A percentile compares a stretch with the other conserved stretches of the same genome.
Evolutionary conservation across 2,113 vertebrate genomes (phyloP).

Genomic region (Channa argus): DNA sequence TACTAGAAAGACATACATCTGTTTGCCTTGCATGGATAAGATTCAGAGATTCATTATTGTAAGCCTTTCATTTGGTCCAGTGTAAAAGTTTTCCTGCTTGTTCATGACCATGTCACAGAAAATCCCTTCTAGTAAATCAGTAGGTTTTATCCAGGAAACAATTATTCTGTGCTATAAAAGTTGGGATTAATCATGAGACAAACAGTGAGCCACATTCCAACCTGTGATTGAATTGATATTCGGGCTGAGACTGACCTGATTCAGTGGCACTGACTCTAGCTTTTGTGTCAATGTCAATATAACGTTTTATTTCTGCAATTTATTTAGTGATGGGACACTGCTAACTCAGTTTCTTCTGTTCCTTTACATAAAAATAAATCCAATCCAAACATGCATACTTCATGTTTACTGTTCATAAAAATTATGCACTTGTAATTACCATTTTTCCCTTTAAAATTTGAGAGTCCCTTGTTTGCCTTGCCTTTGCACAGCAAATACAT

Average conservation of each 20-base stretch:
- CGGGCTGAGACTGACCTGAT: constrained; percentile 4
- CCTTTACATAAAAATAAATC: no score
- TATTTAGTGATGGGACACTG: neutral
- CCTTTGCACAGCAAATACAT: no score
- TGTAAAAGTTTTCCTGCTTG: constrained; percentile 5
- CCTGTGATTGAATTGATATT: constrained; percentile 2
- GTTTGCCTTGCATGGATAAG: constrained; percentile 12
- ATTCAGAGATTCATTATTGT: neutral
- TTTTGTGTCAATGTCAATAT: neutral
- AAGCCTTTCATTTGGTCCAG: neutral
- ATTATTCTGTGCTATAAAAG: constrained; percentile 9
- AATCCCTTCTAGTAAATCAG: constrained; percentile 13
- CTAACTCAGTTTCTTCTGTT: neutral
- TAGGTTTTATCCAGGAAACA: constrained; percentile 1
- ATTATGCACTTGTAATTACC: no score
- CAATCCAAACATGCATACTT: no score
- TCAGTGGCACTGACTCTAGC: neutral
- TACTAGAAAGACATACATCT: constrained; percentile 17
- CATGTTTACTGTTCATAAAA: no score
- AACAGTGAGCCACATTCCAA: neutral
- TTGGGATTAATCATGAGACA: constrained; percentile 28
- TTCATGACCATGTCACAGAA: constrained; percentile 2
- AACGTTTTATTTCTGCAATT: neutral
- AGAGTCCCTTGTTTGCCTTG: no score
- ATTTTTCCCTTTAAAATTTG: no score